Evolutionary conservation across 2,113 vertebrate genomes (phyloP).

Genomic region (Catagonus wagneri): DNA sequence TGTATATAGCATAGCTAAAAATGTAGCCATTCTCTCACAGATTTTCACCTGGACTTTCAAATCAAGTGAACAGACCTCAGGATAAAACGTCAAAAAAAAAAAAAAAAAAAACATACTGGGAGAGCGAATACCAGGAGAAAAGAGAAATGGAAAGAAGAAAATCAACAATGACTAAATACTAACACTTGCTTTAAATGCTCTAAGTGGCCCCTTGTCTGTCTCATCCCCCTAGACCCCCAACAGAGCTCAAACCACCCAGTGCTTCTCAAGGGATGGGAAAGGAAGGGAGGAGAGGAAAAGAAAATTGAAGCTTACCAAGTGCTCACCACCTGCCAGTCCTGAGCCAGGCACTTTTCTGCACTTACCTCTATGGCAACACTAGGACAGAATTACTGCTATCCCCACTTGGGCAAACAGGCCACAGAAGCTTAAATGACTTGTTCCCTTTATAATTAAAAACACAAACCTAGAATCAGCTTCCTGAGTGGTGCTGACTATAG

Average conservation of each 20-base stretch:
- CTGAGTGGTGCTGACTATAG: constrained; percentile 79
- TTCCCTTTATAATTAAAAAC: neutral
- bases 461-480: constrained; percentile 89
- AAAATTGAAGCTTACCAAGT: neutral
- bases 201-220: neutral
- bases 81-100: neutral
- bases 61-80: neutral
- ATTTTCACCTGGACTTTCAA: neutral
- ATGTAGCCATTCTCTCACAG: neutral
- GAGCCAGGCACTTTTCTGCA: neutral
- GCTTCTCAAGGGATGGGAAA: neutral
- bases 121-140: neutral
- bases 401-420: neutral
- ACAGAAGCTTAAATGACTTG: neutral
- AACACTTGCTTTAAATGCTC: neutral
- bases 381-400: neutral
- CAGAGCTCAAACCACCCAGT: neutral
- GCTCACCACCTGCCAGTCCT: neutral
- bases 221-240: neutral
- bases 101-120: neutral
- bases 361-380: neutral
- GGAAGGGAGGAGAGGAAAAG: neutral
- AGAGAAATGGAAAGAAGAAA: neutral
- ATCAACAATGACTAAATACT: neutral
- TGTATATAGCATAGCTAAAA: neutral